Evolutionary conservation across 2,888 invertebrate genomes (phyloP), one percentile per base, ranked within the genome.

Genomic region (Pecten maximus): DNA sequence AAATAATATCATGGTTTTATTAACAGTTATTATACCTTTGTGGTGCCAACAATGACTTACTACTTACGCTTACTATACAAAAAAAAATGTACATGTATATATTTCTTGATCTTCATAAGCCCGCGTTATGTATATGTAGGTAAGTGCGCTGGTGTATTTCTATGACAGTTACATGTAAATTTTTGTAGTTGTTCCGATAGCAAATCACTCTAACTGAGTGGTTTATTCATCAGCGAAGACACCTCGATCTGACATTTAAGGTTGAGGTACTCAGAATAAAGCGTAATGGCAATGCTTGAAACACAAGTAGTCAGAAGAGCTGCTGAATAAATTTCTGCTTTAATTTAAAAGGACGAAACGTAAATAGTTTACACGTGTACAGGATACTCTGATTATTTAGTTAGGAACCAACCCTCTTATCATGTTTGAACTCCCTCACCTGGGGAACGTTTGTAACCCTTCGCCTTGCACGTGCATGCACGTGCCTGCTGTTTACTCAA

Each of bases 351-450:
- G 28, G 74, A 4, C 35, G 28, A 74, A 35, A 35, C 0, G 74
- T 74, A 74, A 74, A 74, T 74, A 35, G 28, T 74, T 74, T 28
- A 74, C 74, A 74, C 74, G 35, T 74, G 74, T 74, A 74, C 28
- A 74, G 60, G 28, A 28, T 35, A 35, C 74, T 23, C 2, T 16
- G 54, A 54, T 54, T 54, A n/a, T 54, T 54, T 54, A 15, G 54
- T 2, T 54, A 54, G 54, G 23, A 19, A 8, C 54, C n/a, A 54
- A 23, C 54, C 16, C 23, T 19, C 54, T 54, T 12, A 74, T 28
- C 35, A 28, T 3, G 74, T 35, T 35, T 74, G 28, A 35, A 35
- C 74, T 74, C 15, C 23, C 35, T 74, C 74, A 74, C 74, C 74
- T 74, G 28, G 35, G 35, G 16, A 8, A 10, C 35, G 35, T 74